Evolutionary conservation across 2,888 invertebrate genomes (phyloP).

Genomic region (Cryptops parisi): DNA sequence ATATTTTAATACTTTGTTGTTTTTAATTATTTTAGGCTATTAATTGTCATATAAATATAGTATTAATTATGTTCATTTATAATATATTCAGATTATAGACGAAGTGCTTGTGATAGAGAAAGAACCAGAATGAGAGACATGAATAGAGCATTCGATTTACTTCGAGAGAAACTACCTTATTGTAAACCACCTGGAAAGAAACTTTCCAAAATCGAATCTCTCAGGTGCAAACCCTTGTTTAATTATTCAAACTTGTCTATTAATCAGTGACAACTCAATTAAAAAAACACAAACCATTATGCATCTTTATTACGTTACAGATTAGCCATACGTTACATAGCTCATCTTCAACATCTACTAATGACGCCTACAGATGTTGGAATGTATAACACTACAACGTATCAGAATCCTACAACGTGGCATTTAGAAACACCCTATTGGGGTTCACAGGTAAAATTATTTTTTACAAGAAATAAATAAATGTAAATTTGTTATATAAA

Average conservation of each 20-base stretch:
- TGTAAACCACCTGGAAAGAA: constrained; percentile 68
- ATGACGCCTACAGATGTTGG: constrained; percentile 6
- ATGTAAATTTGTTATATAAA: too few species aligned
- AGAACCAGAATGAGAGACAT: constrained; percentile 71
- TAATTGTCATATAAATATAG: too few species aligned
- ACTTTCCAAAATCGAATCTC: constrained; percentile 68
- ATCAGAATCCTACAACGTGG: constrained; percentile 10
- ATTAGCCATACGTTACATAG: constrained; percentile 60
- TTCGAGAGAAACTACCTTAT: constrained; percentile 57
- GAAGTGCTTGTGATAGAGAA: constrained; percentile 69
- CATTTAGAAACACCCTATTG: constrained; percentile 10
- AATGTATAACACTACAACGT: constrained; percentile 13
- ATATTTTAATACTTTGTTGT: too few species aligned
- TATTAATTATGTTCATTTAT: constrained; percentile 10
- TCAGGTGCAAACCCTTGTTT: too few species aligned
- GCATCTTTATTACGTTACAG: too few species aligned
- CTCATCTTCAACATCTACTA: constrained; percentile 50
- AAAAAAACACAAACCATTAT: too few species aligned
- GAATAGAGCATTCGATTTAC: constrained; percentile 63
- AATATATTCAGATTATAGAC: constrained; percentile 75
- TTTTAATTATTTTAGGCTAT: too few species aligned
- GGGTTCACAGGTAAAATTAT: constrained; percentile 5
- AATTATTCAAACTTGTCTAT: not conserved
- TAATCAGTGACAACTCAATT: not conserved
- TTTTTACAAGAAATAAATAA: too few species aligned